Base-by-base conservation (phyloP, 2,113 vertebrate genomes). In the Cathartes aura region DNA sequence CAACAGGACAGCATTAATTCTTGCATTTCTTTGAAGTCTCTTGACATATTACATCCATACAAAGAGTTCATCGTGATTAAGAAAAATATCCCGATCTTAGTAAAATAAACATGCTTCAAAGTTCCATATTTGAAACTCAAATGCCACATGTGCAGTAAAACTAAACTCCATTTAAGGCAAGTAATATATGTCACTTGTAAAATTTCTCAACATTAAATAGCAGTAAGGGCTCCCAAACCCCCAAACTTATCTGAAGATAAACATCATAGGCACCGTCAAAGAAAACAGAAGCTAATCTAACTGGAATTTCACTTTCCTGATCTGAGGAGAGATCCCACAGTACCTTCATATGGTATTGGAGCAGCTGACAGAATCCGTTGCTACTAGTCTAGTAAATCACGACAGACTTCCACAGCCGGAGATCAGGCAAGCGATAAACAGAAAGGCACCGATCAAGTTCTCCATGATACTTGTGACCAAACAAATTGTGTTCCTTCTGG, bases 131-230 rank as follows among this genome's bases (percentile, higher is more conserved):
- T 93, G 88, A 90, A 97, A 93, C 70, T 94, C 66, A 96, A 94
- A 92, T 91, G 94, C 82, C 92, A 81, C 76, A 64, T 71, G 55
- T 50, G 90, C 86, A 95, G 91, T 88, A 89, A 91, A 95, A 95
- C 80, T 52, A 59, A 97, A 88, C 59, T 98, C 89, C 87, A 47
- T 96, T 84, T 96, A 89, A 97, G 95, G 95, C 79, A 98, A 97
- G 94, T 83, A 95, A 88, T 70, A 83, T 72, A 76, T 45, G 73
- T 87, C 70, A 70, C 75, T 85, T 93, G 55, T 81, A 59, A 84
- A 75, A n/a, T 95, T 84, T 89, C 81, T 90, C 84, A 90, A 92
- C 24, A 68, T 79, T 90, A 95, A 95, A 64, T 58, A 94, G 85
- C 85, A 93, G 85, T 84, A 56, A 96, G 81, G 82, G 55, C 78